Evolutionary conservation across 2,797 vertebrate species (phyloP), one percentile per base, ranked within the genome.

Genomic region (Alosa sapidissima): DNA sequence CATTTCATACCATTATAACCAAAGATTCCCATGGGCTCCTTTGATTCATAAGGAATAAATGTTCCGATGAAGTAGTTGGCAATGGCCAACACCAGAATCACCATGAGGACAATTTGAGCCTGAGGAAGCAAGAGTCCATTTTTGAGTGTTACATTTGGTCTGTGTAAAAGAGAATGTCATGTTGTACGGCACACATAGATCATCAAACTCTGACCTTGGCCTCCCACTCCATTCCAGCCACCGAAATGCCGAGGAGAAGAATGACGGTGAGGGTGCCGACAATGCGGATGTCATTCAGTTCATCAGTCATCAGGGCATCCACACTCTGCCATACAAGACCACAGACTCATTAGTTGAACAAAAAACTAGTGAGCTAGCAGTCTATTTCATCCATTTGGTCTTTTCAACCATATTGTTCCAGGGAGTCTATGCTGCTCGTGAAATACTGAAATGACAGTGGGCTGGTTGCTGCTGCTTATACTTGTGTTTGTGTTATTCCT

Each of bases 221-320:
- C 93, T 99, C 98, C 98, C 98, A 99, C 89, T 99, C 98, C 98
- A 99, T 99, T 89, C 98, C 98, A 5, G 98, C 98, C 41, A 99
- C 95, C 1, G 98, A 99, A 92, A 99, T 99, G 8, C 97, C 98
- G 89, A 99, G 91, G 86, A 99, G 92, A 82, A 98, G 86, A 84
- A 99, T 96, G 68, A 99, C 93, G 0, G 98, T 99, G 87, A 99
- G 96, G 85, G 96, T 96, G 33, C 98, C 98, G 33, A 99, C 96
- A 82, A 99, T 98, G 72, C 98, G 95, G 83, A 99, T 96, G 89
- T 99, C 98, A 88, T 98, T 99, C 52, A 95, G 91, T 88, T 96
- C 95, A 88, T 99, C 97, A 0, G 98, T 94, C 97, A 99, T 99
- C 86, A 98, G 82, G 0, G 96, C 93, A n/a, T 96, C 96, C 47